phyloP scores from a whole-genome alignment of 1,140 invertebrate genomes.

The Plodia interpunctella region DNA sequence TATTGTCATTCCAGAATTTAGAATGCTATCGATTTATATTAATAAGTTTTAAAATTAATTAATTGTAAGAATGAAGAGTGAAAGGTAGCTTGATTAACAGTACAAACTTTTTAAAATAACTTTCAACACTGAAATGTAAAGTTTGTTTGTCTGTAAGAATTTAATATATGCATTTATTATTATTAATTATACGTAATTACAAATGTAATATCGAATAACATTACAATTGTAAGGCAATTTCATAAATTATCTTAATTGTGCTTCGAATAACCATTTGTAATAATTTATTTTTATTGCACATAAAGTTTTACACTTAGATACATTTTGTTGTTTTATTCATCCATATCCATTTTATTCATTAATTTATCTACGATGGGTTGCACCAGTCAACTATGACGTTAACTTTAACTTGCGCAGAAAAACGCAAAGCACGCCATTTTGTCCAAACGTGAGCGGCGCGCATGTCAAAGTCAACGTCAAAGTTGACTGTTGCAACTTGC shows the following conservation, averaged over 20 bases:
- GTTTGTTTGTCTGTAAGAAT: conserved; percentile 37
- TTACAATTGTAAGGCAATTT: conserved; percentile 30
- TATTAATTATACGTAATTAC: conserved; percentile 43
- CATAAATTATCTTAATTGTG: conserved; percentile 41
- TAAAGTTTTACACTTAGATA: conserved; percentile 50
- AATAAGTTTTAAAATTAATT: not conserved
- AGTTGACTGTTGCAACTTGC: no score
- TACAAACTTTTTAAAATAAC: conserved; percentile 46
- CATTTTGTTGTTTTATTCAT: conserved; percentile 24
- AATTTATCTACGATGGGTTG: no score
- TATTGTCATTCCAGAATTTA: no score
- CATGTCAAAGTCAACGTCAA: no score
- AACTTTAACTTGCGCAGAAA: no score
- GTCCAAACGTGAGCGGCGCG: no score
- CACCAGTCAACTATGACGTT: no score
- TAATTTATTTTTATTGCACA: conserved; percentile 58
- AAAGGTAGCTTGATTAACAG: conserved; percentile 37
- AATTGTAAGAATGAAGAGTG: not conserved
- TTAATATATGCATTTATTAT: conserved; percentile 59
- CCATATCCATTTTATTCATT: no score
- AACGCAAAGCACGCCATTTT: no score
- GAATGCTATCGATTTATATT: no score
- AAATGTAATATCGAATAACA: conserved; percentile 15
- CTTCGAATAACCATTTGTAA: conserved; percentile 36
- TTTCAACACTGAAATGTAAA: conserved; percentile 40